Conservation (phyloP, 1,140 invertebrate genomes). For the Temnothorax curvispinosus region DNA sequence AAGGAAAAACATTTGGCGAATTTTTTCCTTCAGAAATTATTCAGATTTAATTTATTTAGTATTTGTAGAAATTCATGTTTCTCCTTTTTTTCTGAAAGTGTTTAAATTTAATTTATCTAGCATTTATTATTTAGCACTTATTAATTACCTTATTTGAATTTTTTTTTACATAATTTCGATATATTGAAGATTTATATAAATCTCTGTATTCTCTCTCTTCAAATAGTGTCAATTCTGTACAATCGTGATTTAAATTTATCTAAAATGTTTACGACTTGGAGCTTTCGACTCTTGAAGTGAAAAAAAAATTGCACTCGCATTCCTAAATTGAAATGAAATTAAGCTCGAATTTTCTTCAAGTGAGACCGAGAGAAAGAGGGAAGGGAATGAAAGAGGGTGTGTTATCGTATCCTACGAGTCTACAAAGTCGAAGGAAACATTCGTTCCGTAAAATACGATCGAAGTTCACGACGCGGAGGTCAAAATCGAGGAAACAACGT, state of each 20-base stretch:
- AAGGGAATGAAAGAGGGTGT: neutral
- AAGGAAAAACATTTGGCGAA: neutral
- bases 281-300: neutral
- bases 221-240: neutral
- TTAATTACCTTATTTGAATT: neutral
- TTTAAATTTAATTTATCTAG: neutral
- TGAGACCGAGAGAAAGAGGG: neutral
- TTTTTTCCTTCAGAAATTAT: neutral
- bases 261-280: neutral
- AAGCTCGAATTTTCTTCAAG: neutral
- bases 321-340: neutral
- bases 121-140: neutral
- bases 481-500: conserved; percentile 5
- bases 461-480: conserved; percentile 1
- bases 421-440: conserved; percentile 8
- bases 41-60: neutral
- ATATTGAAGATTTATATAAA: neutral
- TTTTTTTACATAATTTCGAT: neutral
- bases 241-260: conserved; percentile 3
- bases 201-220: neutral
- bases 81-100: neutral
- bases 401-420: neutral
- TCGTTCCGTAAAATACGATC: neutral
- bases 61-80: neutral
- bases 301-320: neutral